These are phyloP conservation scores for Drosophila miranda DNA, from an alignment of 1,140 invertebrate genomes.

Conservation along the genomic window DNA sequence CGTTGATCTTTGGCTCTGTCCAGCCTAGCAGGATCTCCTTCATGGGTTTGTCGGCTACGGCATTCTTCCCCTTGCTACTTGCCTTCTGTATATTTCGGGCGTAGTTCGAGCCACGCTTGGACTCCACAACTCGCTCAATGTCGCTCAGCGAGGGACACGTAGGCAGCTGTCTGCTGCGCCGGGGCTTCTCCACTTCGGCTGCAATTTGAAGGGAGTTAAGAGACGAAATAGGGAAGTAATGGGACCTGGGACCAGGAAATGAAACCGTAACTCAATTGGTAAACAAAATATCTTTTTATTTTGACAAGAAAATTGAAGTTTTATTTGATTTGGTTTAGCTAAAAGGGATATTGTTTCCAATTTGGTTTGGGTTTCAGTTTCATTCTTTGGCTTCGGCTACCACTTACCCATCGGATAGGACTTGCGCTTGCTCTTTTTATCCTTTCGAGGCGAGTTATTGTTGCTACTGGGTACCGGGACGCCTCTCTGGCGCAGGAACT, in stretches of 20 bases:
- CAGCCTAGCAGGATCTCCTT: conserved; percentile 68
- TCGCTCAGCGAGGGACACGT: conserved; percentile 74
- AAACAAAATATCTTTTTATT: conserved; percentile 19
- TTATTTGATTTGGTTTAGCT: conserved; percentile 19
- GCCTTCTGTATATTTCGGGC: conserved; percentile 61
- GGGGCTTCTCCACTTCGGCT: conserved; percentile 56
- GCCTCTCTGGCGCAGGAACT: conserved; percentile 65
- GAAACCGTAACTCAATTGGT: conserved; percentile 23
- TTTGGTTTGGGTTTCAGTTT: conserved; percentile 32
- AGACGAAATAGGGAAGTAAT: neutral
- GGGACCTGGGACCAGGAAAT: neutral
- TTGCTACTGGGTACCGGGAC: conserved; percentile 36
- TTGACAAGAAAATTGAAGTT: neutral
- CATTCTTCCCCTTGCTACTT: conserved; percentile 22
- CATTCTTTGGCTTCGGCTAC: conserved; percentile 11
- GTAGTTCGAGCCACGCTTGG: conserved; percentile 58
- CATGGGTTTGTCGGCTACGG: conserved; percentile 11
- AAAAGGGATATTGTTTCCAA: conserved; percentile 8
- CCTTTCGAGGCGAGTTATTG: conserved; percentile 1
- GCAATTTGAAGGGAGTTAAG: conserved; percentile 2
- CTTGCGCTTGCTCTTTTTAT: conserved; percentile 55
- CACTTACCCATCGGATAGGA: conserved; percentile 75
- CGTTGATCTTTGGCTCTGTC: conserved; percentile 67
- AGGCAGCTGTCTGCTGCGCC: conserved; percentile 27
- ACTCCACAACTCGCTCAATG: conserved; percentile 67